These are phyloP conservation scores for Prenolepis imparis DNA, from an alignment of 2,888 invertebrate species.

Conservation along the genomic window DNA sequence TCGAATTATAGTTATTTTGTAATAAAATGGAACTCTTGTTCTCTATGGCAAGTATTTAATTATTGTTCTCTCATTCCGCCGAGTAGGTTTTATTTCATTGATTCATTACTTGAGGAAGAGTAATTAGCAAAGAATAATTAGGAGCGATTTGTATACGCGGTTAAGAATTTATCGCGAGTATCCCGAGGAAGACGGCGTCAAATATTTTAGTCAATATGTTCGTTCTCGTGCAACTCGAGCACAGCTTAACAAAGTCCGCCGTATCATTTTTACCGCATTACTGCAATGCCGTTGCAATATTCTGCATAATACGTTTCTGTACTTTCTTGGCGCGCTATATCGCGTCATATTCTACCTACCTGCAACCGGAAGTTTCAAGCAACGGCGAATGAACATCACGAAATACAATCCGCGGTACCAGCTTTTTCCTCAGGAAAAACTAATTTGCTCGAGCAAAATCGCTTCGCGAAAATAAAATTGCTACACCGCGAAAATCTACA, in stretches of 20 bases:
- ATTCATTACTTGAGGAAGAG: slow-evolving; percentile 12
- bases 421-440: slow-evolving; percentile 26
- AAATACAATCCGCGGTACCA: slow-evolving; percentile 37
- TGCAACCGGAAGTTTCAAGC: slow-evolving; percentile 4
- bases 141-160: slow-evolving; percentile 23
- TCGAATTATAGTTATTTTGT: not conserved
- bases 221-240: slow-evolving; percentile 1
- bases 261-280: slow-evolving; percentile 5
- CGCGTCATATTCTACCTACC: not conserved
- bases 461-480: slow-evolving; percentile 29
- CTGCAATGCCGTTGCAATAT: not conserved
- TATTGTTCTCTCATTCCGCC: slow-evolving; percentile 30
- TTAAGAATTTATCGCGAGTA: slow-evolving; percentile 32
- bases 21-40: slow-evolving; percentile 21
- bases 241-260: not conserved
- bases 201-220: slow-evolving; percentile 30
- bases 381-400: slow-evolving; percentile 22
- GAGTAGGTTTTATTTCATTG: slow-evolving; percentile 15
- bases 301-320: slow-evolving; percentile 26
- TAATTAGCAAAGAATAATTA: slow-evolving; percentile 49
- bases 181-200: slow-evolving; percentile 5
- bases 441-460: slow-evolving; percentile 39
- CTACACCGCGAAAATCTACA: not conserved
- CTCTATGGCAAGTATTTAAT: slow-evolving; percentile 16
- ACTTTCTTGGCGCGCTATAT: not conserved